Evolutionary conservation across 2,888 invertebrate genomes (phyloP).

Genomic region (Blomia tropicalis): DNA sequence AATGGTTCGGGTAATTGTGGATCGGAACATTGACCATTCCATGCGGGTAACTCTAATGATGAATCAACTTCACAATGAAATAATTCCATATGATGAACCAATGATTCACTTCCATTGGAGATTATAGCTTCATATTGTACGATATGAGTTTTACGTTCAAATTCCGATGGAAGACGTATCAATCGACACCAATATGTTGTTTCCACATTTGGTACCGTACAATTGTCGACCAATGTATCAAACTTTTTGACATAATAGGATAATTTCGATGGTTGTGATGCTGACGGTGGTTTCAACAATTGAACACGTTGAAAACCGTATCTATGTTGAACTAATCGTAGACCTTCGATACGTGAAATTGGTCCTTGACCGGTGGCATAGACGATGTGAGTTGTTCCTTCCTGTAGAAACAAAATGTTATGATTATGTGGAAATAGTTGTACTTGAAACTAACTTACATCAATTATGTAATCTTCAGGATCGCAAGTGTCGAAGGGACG

Average conservation of each 20-base stretch:
- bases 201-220: conserved; percentile 56
- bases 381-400: conserved; percentile 70
- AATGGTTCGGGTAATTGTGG: conserved; percentile 55
- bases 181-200: conserved; percentile 97
- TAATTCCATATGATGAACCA: conserved; percentile 97
- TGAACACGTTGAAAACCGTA: conserved; percentile 62
- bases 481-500: conserved; percentile 74
- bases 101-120: conserved; percentile 56
- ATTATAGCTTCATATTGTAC: conserved; percentile 75
- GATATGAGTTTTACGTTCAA: conserved; percentile 51
- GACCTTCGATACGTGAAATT: conserved; percentile 49
- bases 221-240: conserved; percentile 27
- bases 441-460: conserved; percentile 43
- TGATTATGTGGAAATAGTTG: not conserved
- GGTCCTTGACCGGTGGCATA: conserved; percentile 67
- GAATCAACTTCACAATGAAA: conserved; percentile 73
- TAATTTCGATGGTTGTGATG: conserved; percentile 32
- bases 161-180: conserved; percentile 53
- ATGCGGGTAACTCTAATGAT: conserved; percentile 51
- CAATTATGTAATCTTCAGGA: conserved; percentile 51
- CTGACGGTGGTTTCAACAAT: conserved; percentile 42
- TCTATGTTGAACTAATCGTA: conserved; percentile 43
- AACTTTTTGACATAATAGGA: conserved; percentile 27
- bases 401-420: conserved; percentile 33
- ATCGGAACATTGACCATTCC: conserved; percentile 64